Percentiles rank a stretch among this genome's conserved stretches.
These are phyloP conservation scores for Talpa occidentalis DNA, from an alignment of 2,113 vertebrate species.

Conservation along the genomic window DNA sequence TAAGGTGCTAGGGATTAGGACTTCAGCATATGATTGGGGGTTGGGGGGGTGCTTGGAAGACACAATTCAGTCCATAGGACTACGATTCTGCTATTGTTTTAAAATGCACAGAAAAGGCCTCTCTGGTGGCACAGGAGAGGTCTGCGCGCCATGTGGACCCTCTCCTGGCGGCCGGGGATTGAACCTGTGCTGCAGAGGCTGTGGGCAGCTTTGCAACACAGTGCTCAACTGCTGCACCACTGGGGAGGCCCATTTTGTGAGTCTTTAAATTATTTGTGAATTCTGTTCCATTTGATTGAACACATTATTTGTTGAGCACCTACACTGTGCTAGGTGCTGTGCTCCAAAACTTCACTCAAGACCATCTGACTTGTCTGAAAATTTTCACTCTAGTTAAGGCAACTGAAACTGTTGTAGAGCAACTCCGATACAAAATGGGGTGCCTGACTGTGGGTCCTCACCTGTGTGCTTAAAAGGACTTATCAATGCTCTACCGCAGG, in stretches of 20 bases:
- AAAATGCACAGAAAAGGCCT: background rate
- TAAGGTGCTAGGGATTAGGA: background rate
- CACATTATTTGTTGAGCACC: background rate
- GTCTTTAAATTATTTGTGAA: background rate
- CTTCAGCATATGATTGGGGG: background rate
- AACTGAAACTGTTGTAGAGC: no score
- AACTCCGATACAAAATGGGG: no score
- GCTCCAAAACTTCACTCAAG: background rate
- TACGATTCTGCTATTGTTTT: background rate
- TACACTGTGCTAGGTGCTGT: background rate
- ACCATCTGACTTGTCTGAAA: constrained; percentile 8
- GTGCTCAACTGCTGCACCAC: no score
- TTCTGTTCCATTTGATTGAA: background rate
- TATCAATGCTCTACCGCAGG: no score
- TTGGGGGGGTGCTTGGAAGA: no score
- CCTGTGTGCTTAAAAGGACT: no score
- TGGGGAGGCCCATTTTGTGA: background rate
- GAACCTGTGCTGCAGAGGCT: no score
- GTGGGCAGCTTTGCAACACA: no score
- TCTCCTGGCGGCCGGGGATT: no score
- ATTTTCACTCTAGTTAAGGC: background rate
- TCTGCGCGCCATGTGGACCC: no score
- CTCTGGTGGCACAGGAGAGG: no score
- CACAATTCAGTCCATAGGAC: background rate
- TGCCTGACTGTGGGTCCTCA: no score